These are phyloP conservation scores for Drosophila trichaetosa DNA, from an alignment of 2,888 invertebrate genomes.

Conservation along the genomic window DNA sequence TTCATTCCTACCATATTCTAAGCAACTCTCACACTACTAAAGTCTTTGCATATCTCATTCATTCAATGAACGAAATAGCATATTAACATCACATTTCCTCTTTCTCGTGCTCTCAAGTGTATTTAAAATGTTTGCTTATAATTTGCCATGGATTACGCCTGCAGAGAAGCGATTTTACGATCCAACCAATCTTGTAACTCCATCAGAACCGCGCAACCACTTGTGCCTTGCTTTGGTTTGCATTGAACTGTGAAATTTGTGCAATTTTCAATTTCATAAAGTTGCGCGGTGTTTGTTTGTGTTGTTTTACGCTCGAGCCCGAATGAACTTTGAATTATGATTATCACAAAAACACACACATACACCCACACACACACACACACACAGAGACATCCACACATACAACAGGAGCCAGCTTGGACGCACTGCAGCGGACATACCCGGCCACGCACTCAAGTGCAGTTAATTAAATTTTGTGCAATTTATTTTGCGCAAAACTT, in stretches of 20 bases:
- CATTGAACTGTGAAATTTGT: slow-evolving; percentile 78
- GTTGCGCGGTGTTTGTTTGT: slow-evolving; percentile 68
- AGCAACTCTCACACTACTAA: slow-evolving; percentile 18
- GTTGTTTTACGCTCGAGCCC: slow-evolving; percentile 56
- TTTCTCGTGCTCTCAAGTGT: slow-evolving; percentile 29
- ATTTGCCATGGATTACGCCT: slow-evolving; percentile 51
- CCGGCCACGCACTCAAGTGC: slow-evolving; percentile 72
- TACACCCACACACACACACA: slow-evolving; percentile 1
- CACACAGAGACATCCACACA: background rate
- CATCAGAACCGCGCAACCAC: slow-evolving; percentile 2
- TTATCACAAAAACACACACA: slow-evolving; percentile 61
- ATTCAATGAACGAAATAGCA: background rate
- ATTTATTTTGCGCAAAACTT: slow-evolving; percentile 76
- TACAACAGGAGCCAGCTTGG: slow-evolving; percentile 14
- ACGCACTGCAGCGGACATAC: slow-evolving; percentile 46
- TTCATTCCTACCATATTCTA: background rate
- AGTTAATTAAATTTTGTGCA: slow-evolving; percentile 78
- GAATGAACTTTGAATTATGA: slow-evolving; percentile 74
- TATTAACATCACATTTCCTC: slow-evolving; percentile 1
- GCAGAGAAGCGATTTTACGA: slow-evolving; percentile 30
- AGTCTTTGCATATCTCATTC: slow-evolving; percentile 18
- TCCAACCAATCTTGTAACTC: slow-evolving; percentile 36
- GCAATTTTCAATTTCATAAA: slow-evolving; percentile 79
- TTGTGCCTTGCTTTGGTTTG: slow-evolving; percentile 52
- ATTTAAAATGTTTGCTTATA: slow-evolving; percentile 62